Percentiles rank a stretch among this genome's conserved stretches.
These are phyloP conservation scores for Phyllopteryx taeniolatus DNA, from an alignment of 2,113 vertebrate species.

Conservation along the genomic window DNA sequence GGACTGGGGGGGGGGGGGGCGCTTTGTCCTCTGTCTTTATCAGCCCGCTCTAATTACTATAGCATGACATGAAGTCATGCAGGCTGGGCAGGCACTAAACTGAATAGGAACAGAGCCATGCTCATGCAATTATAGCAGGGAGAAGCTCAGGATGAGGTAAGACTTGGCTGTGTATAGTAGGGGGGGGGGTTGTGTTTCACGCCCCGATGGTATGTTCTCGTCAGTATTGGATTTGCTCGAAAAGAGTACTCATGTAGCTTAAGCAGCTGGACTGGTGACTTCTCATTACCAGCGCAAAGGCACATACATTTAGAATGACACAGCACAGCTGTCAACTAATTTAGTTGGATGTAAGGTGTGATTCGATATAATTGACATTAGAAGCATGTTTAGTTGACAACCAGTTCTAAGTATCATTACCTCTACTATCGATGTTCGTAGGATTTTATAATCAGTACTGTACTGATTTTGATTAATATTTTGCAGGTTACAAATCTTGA, in stretches of 20 bases:
- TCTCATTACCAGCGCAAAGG: conserved; percentile 54
- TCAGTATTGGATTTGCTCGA: conserved; percentile 58
- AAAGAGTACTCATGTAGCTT: conserved; percentile 59
- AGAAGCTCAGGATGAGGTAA: conserved; percentile 50
- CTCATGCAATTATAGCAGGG: conserved; percentile 46
- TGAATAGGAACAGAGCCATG: conserved; percentile 40
- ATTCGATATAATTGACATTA: conserved; percentile 19
- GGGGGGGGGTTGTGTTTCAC: conserved; percentile 40
- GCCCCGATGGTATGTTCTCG: conserved; percentile 46
- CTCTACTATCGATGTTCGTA: not conserved
- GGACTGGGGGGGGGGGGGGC: conserved; percentile 45
- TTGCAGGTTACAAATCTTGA: no score
- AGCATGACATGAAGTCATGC: conserved; percentile 55
- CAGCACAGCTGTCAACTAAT: conserved; percentile 19
- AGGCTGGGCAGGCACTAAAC: conserved; percentile 45
- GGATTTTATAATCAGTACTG: no score
- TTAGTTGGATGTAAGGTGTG: conserved; percentile 21
- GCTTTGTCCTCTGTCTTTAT: conserved; percentile 65
- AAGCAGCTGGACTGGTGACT: conserved; percentile 54
- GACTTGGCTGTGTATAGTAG: conserved; percentile 27
- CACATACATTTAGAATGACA: conserved; percentile 23
- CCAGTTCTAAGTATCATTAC: not conserved
- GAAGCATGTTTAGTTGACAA: not conserved
- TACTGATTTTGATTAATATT: no score
- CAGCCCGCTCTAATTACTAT: conserved; percentile 67